Evolutionary conservation across 2,888 invertebrate species (phyloP).

Genomic region (Nebria salina): DNA sequence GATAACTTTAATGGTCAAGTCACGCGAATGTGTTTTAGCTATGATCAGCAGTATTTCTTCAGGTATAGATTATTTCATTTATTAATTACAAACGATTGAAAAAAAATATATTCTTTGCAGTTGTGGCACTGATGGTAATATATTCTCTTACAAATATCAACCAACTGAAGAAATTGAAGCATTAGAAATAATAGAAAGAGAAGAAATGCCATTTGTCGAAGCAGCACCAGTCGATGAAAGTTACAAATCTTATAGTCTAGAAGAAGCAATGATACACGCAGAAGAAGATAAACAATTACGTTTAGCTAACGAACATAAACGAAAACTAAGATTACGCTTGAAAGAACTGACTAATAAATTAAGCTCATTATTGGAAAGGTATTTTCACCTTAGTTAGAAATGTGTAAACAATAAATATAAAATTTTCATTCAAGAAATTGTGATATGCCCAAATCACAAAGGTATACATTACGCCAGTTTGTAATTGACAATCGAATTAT

Average conservation of each 20-base stretch:
- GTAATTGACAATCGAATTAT: constrained; percentile 75
- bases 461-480: constrained; percentile 68
- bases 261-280: constrained; percentile 75
- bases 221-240: constrained; percentile 57
- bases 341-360: constrained; percentile 66
- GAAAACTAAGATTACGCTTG: constrained; percentile 67
- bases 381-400: background rate
- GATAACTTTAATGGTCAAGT: constrained; percentile 76
- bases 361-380: constrained; percentile 48
- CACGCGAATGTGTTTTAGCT: constrained; percentile 71
- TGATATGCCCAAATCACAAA: constrained; percentile 69
- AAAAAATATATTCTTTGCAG: constrained; percentile 58
- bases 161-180: constrained; percentile 59
- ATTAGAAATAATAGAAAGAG: constrained; percentile 56
- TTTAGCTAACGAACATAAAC: constrained; percentile 73
- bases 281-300: constrained; percentile 72
- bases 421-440: constrained; percentile 63
- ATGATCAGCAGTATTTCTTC: constrained; percentile 67
- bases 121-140: constrained; percentile 79
- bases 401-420: background rate
- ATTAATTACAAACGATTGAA: background rate
- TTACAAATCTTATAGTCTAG: constrained; percentile 64
- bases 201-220: constrained; percentile 44
- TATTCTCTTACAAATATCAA: constrained; percentile 74
- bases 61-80: constrained; percentile 38